These are phyloP conservation scores for Heliothis virescens DNA, from an alignment of 1,140 invertebrate genomes.

Conservation along the genomic window DNA sequence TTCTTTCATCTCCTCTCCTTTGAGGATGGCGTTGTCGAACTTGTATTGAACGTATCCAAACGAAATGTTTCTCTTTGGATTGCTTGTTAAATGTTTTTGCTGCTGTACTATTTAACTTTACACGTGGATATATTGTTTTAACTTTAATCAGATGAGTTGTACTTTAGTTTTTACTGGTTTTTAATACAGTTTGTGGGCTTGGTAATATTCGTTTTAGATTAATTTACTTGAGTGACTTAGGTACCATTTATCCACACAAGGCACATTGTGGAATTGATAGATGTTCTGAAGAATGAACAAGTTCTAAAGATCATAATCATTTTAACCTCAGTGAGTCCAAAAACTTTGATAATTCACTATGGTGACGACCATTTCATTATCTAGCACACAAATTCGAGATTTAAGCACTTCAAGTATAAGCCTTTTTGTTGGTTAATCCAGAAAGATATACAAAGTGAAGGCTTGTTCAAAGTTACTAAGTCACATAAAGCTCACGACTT, in stretches of 20 bases:
- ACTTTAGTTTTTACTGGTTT: not conserved
- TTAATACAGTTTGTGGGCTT: not conserved
- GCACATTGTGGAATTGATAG: too few relatives aligned
- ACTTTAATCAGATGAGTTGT: not conserved
- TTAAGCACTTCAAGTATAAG: not conserved
- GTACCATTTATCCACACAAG: too few relatives aligned
- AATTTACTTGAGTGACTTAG: too few relatives aligned
- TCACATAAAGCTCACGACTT: slow-evolving; percentile 8
- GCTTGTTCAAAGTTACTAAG: slow-evolving; percentile 6
- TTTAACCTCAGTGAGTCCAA: not conserved
- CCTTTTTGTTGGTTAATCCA: not conserved
- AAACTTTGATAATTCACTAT: not conserved
- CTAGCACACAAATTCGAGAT: not conserved
- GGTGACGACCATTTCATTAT: not conserved
- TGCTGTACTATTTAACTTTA: slow-evolving; percentile 29
- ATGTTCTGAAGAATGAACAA: too few relatives aligned
- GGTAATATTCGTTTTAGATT: too few relatives aligned
- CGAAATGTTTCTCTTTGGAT: slow-evolving; percentile 53
- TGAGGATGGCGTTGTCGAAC: slow-evolving; percentile 63
- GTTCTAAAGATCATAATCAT: too few relatives aligned
- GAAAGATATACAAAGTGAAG: slow-evolving; percentile 3
- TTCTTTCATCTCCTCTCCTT: slow-evolving; percentile 77
- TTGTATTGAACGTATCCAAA: slow-evolving; percentile 58
- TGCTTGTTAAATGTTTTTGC: slow-evolving; percentile 52
- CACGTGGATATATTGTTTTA: not conserved